A percentile compares a stretch with the other conserved stretches of the same genome.
Conservation (phyloP, 2,888 invertebrate genomes). For the Pheosia gnoma region DNA sequence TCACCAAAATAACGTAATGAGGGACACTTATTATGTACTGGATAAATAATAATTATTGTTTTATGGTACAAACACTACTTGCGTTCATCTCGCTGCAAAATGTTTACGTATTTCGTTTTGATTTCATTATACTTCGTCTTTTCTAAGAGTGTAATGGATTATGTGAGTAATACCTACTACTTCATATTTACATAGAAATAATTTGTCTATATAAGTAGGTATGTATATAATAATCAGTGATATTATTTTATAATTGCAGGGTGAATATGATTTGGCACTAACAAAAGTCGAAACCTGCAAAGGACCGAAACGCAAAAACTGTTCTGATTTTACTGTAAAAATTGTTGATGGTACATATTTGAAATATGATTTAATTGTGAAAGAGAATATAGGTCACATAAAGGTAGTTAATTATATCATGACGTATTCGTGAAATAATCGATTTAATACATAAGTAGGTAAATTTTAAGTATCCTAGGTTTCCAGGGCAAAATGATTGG, state of each 20-base stretch:
- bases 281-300: slow-evolving; percentile 12
- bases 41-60: background rate
- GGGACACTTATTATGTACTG: background rate
- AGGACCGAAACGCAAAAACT: slow-evolving; percentile 33
- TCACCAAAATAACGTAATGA: background rate
- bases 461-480: too few relatives aligned
- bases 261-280: slow-evolving; percentile 24
- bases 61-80: background rate
- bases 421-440: background rate
- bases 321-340: slow-evolving; percentile 5
- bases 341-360: slow-evolving; percentile 3
- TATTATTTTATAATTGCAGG: slow-evolving; percentile 18
- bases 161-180: slow-evolving; percentile 6
- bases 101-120: slow-evolving; percentile 19
- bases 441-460: too few relatives aligned
- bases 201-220: too few relatives aligned
- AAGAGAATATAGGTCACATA: slow-evolving; percentile 14
- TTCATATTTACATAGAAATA: slow-evolving; percentile 11
- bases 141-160: slow-evolving; percentile 3
- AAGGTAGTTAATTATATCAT: slow-evolving; percentile 12
- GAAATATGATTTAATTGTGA: slow-evolving; percentile 3
- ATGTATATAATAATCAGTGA: too few relatives aligned
- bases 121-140: slow-evolving; percentile 9
- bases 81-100: slow-evolving; percentile 1
- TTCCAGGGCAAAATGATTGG: slow-evolving; percentile 30